Evolutionary conservation across 2,888 invertebrate species (phyloP).

Genomic region (Leptura quadrifasciata): DNA sequence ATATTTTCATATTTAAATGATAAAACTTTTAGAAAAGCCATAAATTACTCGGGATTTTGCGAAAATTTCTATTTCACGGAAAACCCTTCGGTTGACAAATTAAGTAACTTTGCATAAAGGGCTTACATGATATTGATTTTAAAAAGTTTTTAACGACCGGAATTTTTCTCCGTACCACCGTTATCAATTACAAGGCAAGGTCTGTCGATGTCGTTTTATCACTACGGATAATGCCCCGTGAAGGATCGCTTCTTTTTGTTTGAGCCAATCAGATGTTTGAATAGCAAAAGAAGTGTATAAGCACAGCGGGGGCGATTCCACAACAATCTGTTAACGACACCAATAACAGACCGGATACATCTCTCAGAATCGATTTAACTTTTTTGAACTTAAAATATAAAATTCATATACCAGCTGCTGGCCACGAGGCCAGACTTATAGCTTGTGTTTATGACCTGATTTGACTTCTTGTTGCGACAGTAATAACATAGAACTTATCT

Average conservation of each 20-base stretch:
- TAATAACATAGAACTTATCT: too few relatives aligned
- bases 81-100: conserved; percentile 44
- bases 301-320: neutral
- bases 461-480: too few relatives aligned
- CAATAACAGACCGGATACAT: neutral
- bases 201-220: conserved; percentile 51
- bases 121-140: conserved; percentile 43
- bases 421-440: too few relatives aligned
- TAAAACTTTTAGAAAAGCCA: conserved; percentile 34
- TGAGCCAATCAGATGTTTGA: conserved; percentile 8
- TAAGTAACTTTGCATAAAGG: conserved; percentile 49
- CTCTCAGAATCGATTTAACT: neutral
- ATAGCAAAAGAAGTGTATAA: neutral
- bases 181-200: conserved; percentile 53
- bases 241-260: conserved; percentile 20
- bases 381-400: too few relatives aligned
- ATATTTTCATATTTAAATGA: conserved; percentile 37
- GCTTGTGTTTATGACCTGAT: too few relatives aligned
- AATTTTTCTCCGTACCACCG: conserved; percentile 53
- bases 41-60: conserved; percentile 34
- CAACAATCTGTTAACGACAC: neutral
- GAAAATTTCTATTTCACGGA: conserved; percentile 34
- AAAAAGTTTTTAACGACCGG: conserved; percentile 55
- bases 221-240: conserved; percentile 17
- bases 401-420: too few relatives aligned